A percentile compares a stretch with the other conserved stretches of the same genome.
phyloP scores from a whole-genome alignment of 2,113 vertebrate species.

The Corvus hawaiiensis region DNA sequence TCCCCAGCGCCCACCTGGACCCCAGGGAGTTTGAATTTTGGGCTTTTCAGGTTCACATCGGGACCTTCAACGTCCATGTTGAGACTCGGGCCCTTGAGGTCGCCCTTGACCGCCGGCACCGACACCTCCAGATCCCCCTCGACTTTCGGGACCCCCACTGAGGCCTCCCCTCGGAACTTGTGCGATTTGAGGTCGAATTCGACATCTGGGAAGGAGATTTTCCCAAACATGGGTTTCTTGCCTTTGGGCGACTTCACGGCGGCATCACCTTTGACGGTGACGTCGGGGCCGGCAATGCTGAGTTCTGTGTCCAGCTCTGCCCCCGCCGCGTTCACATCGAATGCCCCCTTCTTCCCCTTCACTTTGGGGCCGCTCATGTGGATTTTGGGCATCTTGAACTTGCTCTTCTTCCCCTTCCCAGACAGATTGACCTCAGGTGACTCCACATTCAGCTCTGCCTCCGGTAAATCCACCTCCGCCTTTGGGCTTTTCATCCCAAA shows the following conservation, averaged over 20 bases:
- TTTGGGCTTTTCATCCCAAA: slow-evolving; percentile 76
- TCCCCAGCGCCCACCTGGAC: slow-evolving; percentile 45
- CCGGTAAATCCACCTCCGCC: slow-evolving; percentile 60
- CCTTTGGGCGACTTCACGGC: slow-evolving; percentile 72
- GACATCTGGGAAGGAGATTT: slow-evolving; percentile 88
- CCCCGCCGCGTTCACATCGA: slow-evolving; percentile 68
- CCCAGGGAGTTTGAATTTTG: slow-evolving; percentile 65
- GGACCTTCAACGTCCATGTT: slow-evolving; percentile 56
- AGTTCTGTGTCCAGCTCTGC: slow-evolving; percentile 65
- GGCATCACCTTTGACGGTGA: slow-evolving; percentile 62
- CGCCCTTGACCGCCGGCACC: slow-evolving; percentile 19
- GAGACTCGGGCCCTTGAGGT: slow-evolving; percentile 18
- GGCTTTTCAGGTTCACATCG: slow-evolving; percentile 68
- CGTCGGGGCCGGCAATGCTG: slow-evolving; percentile 22
- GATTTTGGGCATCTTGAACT: slow-evolving; percentile 88
- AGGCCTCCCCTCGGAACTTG: slow-evolving; percentile 74
- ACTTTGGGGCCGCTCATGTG: slow-evolving; percentile 81
- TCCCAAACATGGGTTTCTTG: slow-evolving; percentile 88
- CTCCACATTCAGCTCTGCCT: slow-evolving; percentile 74
- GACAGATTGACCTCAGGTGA: slow-evolving; percentile 68
- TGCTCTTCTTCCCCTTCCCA: slow-evolving; percentile 85
- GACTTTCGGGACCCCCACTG: slow-evolving; percentile 45
- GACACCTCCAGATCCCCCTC: slow-evolving; percentile 69
- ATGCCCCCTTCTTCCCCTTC: slow-evolving; percentile 78
- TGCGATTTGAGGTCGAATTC: slow-evolving; percentile 91